Evolutionary conservation across 2,113 vertebrate species (phyloP), one percentile per base, ranked within the genome.

Genomic region (Heloderma charlesbogerti): DNA sequence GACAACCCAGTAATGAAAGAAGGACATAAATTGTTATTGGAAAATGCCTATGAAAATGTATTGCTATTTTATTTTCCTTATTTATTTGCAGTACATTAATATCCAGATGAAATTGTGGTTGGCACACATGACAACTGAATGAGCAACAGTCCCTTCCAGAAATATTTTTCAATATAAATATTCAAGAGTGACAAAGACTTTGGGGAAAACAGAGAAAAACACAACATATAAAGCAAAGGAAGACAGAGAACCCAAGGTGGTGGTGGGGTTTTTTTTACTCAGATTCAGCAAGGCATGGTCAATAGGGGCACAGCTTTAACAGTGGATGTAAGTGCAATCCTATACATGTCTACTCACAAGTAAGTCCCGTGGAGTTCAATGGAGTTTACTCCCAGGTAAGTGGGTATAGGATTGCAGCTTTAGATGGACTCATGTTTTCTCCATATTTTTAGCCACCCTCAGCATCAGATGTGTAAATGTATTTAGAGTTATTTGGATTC

Each of bases 151-250:
- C 22, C 4, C 79, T 84, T 87, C 27, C 20, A 16, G 29, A 57
- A 48, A 91, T 67, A 90, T 77, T 43, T 92, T 93, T 51, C 80
- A 6, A 43, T 80, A 72, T 91, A 93, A 93, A 78, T 15, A 13
- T 75, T 18, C 31, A 85, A n/a, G 51, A 16, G 88, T 87, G 83
- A 84, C 7, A 90, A 94, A 89, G 2, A 34, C 66, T 77, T 29
- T 45, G 31, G 40, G 34, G 71, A 31, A 34, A 75, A 16, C 22
- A 0, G 45, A 75, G 37, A 54, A 29, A 66, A 86, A 51, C 87
- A 91, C 66, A 92, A 93, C 25, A 87, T 66, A 1, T 93, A 91
- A 71, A 1, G 4, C 6, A 78, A 81, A 31, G 9, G 81, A 22
- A 87, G 66, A 71, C 87, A 51, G 3, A 71, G 87, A 94, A 88